These are phyloP conservation scores for Epistrophella euchroma DNA, from an alignment of 2,888 invertebrate genomes.

Conservation along the genomic window DNA sequence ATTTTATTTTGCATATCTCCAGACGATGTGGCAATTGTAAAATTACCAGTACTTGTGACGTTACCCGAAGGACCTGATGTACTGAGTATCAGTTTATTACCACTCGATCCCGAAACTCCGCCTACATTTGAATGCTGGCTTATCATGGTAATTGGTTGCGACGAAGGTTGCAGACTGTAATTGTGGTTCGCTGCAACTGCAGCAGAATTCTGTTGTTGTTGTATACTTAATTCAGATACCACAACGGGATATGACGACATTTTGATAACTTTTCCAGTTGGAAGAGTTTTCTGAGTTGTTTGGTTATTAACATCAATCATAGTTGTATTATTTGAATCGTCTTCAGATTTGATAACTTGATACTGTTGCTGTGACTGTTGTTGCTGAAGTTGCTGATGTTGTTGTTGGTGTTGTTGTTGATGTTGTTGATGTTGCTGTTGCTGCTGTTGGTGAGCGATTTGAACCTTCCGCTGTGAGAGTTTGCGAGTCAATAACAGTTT, in stretches of 20 bases:
- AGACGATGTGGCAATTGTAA: constrained; percentile 81
- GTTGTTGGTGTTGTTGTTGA: constrained; percentile 77
- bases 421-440: constrained; percentile 77
- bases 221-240: constrained; percentile 81
- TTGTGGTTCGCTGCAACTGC: constrained; percentile 83
- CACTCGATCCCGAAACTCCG: constrained; percentile 71
- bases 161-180: constrained; percentile 82
- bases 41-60: constrained; percentile 77
- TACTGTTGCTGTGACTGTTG: constrained; percentile 69
- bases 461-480: constrained; percentile 81
- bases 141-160: constrained; percentile 82
- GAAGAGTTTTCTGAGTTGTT: constrained; percentile 74
- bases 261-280: constrained; percentile 81
- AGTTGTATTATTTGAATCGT: constrained; percentile 77
- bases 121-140: constrained; percentile 77
- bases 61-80: constrained; percentile 77
- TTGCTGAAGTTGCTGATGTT: constrained; percentile 77
- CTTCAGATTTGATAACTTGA: constrained; percentile 81
- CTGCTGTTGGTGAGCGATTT: constrained; percentile 79
- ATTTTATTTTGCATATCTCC: constrained; percentile 81
- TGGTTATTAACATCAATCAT: constrained; percentile 70
- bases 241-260: constrained; percentile 82
- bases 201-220: constrained; percentile 81
- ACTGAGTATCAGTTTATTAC: constrained; percentile 82
- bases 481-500: constrained; percentile 82